Conservation (phyloP, 2,797 vertebrate species). For the Valencia hispanica region DNA sequence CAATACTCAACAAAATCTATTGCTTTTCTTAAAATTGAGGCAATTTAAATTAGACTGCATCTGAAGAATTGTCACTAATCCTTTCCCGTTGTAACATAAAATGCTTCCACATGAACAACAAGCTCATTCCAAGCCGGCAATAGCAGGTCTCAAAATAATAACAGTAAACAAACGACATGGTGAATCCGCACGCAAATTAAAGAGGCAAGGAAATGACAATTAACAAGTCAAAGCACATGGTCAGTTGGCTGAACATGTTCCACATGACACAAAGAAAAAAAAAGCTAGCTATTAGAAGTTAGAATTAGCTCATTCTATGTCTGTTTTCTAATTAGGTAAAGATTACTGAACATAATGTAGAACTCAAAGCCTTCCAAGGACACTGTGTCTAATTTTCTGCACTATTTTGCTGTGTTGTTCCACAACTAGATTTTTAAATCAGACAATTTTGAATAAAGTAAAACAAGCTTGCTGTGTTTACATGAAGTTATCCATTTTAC, state of each 20-base stretch:
- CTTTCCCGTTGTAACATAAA: constrained; percentile 2
- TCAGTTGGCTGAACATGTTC: constrained; percentile 10
- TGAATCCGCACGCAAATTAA: constrained; percentile 21
- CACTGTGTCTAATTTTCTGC: constrained; percentile 11
- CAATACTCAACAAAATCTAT: not conserved
- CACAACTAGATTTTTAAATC: constrained; percentile 27
- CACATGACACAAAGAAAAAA: not conserved
- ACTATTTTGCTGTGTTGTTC: constrained; percentile 11
- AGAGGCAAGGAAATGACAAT: constrained; percentile 8
- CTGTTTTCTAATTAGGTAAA: constrained; percentile 1
- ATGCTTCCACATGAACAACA: constrained; percentile 9
- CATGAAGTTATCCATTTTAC: not conserved
- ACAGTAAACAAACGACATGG: not conserved
- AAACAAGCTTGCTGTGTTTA: constrained; percentile 5
- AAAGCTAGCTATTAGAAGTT: constrained; percentile 20
- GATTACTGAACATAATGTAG: constrained; percentile 23
- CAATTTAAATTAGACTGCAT: not conserved
- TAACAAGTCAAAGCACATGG: constrained; percentile 21
- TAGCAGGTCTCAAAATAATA: constrained; percentile 11
- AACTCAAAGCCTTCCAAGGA: constrained; percentile 15
- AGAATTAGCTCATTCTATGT: constrained; percentile 14
- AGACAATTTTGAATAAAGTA: constrained; percentile 13
- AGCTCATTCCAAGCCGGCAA: constrained; percentile 4
- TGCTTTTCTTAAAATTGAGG: not conserved
- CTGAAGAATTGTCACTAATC: constrained; percentile 23